Conservation (phyloP, 2,888 invertebrate genomes). For the Euplexia lucipara region DNA sequence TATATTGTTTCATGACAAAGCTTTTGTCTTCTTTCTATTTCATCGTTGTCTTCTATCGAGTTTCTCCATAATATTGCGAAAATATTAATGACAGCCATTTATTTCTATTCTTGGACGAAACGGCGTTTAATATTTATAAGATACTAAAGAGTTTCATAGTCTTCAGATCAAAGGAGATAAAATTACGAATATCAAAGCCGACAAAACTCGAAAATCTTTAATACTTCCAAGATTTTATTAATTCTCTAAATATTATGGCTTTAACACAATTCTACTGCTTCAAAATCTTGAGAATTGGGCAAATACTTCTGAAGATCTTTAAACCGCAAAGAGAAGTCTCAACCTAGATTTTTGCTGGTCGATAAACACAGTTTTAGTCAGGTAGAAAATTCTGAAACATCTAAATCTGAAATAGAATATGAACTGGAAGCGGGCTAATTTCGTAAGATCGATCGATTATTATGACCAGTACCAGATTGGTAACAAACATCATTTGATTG, state of each 20-base stretch:
- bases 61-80: slow-evolving; percentile 16
- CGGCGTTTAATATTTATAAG: slow-evolving; percentile 37
- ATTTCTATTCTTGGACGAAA: slow-evolving; percentile 27
- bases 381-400: slow-evolving; percentile 29
- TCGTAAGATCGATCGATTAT: slow-evolving; percentile 14
- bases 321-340: slow-evolving; percentile 19
- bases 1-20: slow-evolving; percentile 1
- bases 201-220: slow-evolving; percentile 21
- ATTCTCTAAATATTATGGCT: slow-evolving; percentile 31
- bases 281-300: slow-evolving; percentile 8
- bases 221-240: slow-evolving; percentile 28
- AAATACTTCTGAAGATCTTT: slow-evolving; percentile 30
- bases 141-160: slow-evolving; percentile 41
- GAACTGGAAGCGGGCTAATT: slow-evolving; percentile 35
- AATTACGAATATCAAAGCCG: slow-evolving; percentile 34
- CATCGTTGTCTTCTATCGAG: not conserved
- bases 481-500: slow-evolving; percentile 5
- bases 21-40: not conserved
- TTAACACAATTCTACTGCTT: slow-evolving; percentile 15
- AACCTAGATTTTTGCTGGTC: slow-evolving; percentile 42
- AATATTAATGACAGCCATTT: slow-evolving; percentile 16
- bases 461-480: not conserved
- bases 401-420: slow-evolving; percentile 31
- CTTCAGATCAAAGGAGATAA: slow-evolving; percentile 40
- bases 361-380: slow-evolving; percentile 23